Evolutionary conservation across 1,140 invertebrate species (phyloP).

Genomic region (Cecropterus lyciades): DNA sequence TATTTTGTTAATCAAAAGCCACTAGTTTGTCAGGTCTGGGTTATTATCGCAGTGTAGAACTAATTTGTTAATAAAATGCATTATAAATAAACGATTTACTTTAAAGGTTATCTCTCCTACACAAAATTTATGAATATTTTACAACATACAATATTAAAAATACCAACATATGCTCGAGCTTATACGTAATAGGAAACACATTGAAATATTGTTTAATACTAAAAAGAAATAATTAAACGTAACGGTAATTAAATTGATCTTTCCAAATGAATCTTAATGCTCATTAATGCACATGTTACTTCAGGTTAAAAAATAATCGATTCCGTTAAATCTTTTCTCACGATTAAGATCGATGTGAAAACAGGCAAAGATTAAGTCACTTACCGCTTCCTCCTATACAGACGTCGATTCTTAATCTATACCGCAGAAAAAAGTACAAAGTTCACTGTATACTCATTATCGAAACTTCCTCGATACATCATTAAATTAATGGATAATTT

Average conservation of each 20-base stretch:
- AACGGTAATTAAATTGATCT: conserved; percentile 6
- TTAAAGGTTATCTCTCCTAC: no score
- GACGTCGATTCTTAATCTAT: conserved; percentile 23
- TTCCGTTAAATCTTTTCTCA: conserved; percentile 20
- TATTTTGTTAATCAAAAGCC: no score
- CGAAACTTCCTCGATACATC: conserved; percentile 18
- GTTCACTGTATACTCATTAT: conserved; percentile 15
- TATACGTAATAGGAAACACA: no score
- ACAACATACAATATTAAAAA: no score
- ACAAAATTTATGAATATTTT: no score
- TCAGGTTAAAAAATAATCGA: neutral
- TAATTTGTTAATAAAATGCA: no score
- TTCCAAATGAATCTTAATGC: neutral
- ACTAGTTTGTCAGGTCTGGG: no score
- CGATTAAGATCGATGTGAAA: conserved; percentile 26
- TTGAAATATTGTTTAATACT: neutral
- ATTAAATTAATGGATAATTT: neutral
- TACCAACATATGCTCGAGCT: no score
- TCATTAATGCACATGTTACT: conserved; percentile 5
- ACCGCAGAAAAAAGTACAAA: conserved; percentile 1
- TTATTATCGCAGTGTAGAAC: no score
- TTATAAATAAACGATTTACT: no score
- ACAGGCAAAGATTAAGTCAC: conserved; percentile 1
- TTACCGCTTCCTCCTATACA: conserved; percentile 20
- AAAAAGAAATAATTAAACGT: no score